A percentile compares a stretch with the other conserved stretches of the same genome.
Evolutionary conservation across 2,113 vertebrate species (phyloP).

Genomic region (Melanerpes aurifrons): DNA sequence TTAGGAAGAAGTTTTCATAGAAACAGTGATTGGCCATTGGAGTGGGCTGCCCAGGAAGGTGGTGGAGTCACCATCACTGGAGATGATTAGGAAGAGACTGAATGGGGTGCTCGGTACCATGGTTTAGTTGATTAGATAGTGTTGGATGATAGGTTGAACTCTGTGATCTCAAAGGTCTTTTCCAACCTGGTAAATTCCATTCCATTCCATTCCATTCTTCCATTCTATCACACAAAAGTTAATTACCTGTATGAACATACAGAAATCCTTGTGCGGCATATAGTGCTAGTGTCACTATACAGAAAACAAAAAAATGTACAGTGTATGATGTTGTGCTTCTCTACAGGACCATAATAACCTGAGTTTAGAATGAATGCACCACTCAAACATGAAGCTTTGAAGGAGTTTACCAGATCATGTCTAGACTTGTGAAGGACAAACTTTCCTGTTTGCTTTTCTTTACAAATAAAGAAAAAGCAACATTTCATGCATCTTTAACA

Average conservation of each 20-base stretch:
- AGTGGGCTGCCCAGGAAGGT: too few species aligned
- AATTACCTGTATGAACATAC: neutral
- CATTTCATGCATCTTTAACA: conserved; percentile 19
- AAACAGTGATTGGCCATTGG: too few species aligned
- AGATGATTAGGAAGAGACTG: too few species aligned
- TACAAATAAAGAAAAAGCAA: conserved; percentile 6
- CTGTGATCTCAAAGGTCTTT: too few species aligned
- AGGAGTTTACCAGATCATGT: neutral
- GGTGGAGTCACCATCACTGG: too few species aligned
- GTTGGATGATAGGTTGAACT: too few species aligned
- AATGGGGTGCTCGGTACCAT: too few species aligned
- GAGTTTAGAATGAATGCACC: neutral
- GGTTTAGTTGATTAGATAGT: too few species aligned
- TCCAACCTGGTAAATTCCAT: too few species aligned
- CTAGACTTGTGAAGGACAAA: neutral
- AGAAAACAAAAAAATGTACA: neutral
- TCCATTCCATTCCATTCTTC: too few species aligned
- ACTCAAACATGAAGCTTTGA: neutral
- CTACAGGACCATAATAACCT: neutral
- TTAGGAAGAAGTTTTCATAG: too few species aligned
- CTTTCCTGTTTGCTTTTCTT: neutral
- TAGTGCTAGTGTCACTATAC: neutral
- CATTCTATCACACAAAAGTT: neutral
- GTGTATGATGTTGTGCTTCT: neutral
- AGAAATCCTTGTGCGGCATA: neutral